phyloP scores from a whole-genome alignment of 2,113 vertebrate genomes.

The Pelobates fuscus region DNA sequence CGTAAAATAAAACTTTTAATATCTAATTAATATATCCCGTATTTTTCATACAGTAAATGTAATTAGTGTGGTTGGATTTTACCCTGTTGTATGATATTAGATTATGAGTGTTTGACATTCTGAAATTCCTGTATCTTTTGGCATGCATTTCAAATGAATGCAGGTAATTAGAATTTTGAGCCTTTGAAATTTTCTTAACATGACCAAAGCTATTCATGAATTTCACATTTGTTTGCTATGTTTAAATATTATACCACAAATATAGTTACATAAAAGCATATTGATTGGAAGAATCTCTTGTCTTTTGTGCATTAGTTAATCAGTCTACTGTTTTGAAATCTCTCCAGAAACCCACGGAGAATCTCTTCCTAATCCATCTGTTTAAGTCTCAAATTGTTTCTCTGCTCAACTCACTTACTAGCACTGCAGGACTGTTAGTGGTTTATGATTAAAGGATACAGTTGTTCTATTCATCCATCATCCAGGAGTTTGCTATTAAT shows the following conservation, averaged over 20 bases:
- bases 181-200: slow-evolving; percentile 45
- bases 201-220: slow-evolving; percentile 53
- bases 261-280: slow-evolving; percentile 63
- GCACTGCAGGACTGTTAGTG: slow-evolving; percentile 65
- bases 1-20: no score
- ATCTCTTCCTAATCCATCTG: slow-evolving; percentile 67
- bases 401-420: slow-evolving; percentile 59
- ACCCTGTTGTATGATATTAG: no score
- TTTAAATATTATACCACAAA: slow-evolving; percentile 65
- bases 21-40: no score
- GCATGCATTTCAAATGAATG: neutral
- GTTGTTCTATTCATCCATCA: slow-evolving; percentile 68
- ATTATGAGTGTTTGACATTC: no score
- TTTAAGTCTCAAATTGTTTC: slow-evolving; percentile 68
- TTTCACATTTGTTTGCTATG: slow-evolving; percentile 56
- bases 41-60: no score
- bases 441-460: slow-evolving; percentile 67
- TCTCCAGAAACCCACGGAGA: slow-evolving; percentile 63
- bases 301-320: slow-evolving; percentile 68
- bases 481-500: slow-evolving; percentile 63
- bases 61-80: no score
- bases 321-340: slow-evolving; percentile 67
- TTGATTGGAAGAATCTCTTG: slow-evolving; percentile 64
- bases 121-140: no score
- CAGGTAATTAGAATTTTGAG: neutral